These are phyloP conservation scores for Sebastes oblongus DNA, from an alignment of 2,797 vertebrate genomes.

Conservation along the genomic window DNA sequence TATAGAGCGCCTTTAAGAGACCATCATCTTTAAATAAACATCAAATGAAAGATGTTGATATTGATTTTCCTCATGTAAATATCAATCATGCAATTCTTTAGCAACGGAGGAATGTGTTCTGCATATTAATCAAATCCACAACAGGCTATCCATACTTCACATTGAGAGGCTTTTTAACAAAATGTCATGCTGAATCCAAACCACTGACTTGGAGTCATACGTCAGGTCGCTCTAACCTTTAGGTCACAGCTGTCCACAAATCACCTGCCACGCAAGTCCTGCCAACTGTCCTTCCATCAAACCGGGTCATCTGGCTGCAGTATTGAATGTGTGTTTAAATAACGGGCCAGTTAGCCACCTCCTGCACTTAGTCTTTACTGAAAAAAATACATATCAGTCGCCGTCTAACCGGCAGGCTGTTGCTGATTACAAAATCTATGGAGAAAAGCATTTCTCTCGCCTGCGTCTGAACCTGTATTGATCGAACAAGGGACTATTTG, in stretches of 20 bases:
- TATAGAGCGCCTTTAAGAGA: neutral
- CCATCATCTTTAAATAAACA: neutral
- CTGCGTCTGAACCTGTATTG: conserved; percentile 61
- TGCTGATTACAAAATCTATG: conserved; percentile 77
- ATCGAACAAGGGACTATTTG: conserved; percentile 63
- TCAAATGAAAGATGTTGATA: neutral
- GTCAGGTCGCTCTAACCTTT: neutral
- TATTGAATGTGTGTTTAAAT: too few species aligned
- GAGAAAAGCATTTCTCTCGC: conserved; percentile 56
- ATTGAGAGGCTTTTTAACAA: neutral
- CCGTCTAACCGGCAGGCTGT: conserved; percentile 38
- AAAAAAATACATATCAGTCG: conserved; percentile 28
- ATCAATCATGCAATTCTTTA: neutral
- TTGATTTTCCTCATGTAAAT: neutral
- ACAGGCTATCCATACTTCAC: neutral
- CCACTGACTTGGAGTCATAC: neutral
- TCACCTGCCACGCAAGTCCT: neutral
- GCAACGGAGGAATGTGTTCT: neutral
- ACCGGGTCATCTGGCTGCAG: neutral
- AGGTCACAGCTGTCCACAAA: conserved; percentile 5
- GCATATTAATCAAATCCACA: neutral
- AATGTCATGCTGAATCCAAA: neutral
- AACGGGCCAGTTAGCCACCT: conserved; percentile 33
- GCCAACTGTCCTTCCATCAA: conserved; percentile 21
- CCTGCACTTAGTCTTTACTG: conserved; percentile 26